These are phyloP conservation scores for Sciurus vulgaris DNA, from an alignment of 2,797 vertebrate species.

Conservation along the genomic window DNA sequence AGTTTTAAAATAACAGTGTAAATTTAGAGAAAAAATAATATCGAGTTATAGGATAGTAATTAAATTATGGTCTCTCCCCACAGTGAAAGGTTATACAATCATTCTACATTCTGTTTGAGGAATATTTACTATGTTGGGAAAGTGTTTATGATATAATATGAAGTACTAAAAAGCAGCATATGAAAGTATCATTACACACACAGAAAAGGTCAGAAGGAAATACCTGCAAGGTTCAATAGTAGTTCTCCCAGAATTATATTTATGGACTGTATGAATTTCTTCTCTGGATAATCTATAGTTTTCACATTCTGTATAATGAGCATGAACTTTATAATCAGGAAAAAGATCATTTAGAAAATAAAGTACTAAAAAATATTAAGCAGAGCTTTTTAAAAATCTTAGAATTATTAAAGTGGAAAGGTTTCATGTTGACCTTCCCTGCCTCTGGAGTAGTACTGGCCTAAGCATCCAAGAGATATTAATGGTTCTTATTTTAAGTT, in stretches of 20 bases:
- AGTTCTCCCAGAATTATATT: constrained; percentile 1
- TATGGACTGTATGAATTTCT: constrained; percentile 16
- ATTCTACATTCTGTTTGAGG: constrained; percentile 25
- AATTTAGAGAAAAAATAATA: constrained; percentile 30
- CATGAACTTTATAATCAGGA: constrained; percentile 58
- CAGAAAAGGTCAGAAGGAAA: constrained; percentile 40
- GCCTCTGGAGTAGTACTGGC: background rate
- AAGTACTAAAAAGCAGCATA: constrained; percentile 37
- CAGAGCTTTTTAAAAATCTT: constrained; percentile 65
- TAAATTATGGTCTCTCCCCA: constrained; percentile 8
- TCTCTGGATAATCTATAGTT: constrained; percentile 5
- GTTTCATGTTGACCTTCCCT: constrained; percentile 13
- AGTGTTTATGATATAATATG: constrained; percentile 19
- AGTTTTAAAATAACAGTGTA: constrained; percentile 2
- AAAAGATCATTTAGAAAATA: constrained; percentile 46
- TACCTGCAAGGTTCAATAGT: background rate
- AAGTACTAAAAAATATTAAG: constrained; percentile 31
- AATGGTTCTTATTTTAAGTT: constrained; percentile 61
- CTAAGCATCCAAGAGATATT: constrained; percentile 50
- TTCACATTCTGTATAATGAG: constrained; percentile 45
- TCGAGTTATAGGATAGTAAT: background rate
- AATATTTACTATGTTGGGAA: constrained; percentile 39
- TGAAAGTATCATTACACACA: constrained; percentile 3
- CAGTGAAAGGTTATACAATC: constrained; percentile 15
- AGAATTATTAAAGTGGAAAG: constrained; percentile 47